phyloP scores from a whole-genome alignment of 2,888 invertebrate species.

The Leucophora obtusa region DNA sequence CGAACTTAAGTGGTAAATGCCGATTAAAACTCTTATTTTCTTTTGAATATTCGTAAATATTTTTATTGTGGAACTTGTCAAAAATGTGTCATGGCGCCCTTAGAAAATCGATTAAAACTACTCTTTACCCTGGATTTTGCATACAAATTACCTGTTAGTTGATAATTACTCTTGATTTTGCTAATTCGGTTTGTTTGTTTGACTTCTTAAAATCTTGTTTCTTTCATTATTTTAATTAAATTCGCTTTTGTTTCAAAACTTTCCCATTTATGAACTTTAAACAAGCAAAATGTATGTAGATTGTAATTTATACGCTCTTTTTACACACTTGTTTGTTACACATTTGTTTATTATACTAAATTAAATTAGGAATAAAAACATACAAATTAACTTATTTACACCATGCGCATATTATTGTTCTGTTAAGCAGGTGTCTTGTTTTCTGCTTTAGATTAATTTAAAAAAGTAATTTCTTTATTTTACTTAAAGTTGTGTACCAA shows the following conservation, averaged over 20 bases:
- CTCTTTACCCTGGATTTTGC: no score
- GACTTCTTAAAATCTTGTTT: neutral
- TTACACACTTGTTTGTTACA: slow-evolving; percentile 8
- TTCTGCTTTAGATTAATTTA: slow-evolving; percentile 10
- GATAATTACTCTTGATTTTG: no score
- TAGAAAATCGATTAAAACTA: no score
- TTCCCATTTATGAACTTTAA: slow-evolving; percentile 7
- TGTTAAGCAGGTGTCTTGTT: slow-evolving; percentile 35
- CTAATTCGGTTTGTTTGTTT: neutral
- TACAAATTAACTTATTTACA: slow-evolving; percentile 25
- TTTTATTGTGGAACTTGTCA: no score
- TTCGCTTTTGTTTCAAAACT: slow-evolving; percentile 17
- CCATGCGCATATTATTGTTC: neutral
- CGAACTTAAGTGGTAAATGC: no score
- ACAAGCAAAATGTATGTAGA: slow-evolving; percentile 13
- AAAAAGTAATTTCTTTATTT: slow-evolving; percentile 34
- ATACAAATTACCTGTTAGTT: no score
- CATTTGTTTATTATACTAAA: slow-evolving; percentile 5
- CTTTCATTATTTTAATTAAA: slow-evolving; percentile 14
- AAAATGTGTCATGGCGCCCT: no score
- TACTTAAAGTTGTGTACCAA: slow-evolving; percentile 9
- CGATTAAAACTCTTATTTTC: no score
- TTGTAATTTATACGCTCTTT: slow-evolving; percentile 24
- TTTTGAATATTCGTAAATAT: no score
- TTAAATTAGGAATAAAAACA: neutral